A percentile compares a stretch with the other conserved stretches of the same genome.
Evolutionary conservation across 1,140 invertebrate species (phyloP).

Genomic region (Archegozetes longisetosus): DNA sequence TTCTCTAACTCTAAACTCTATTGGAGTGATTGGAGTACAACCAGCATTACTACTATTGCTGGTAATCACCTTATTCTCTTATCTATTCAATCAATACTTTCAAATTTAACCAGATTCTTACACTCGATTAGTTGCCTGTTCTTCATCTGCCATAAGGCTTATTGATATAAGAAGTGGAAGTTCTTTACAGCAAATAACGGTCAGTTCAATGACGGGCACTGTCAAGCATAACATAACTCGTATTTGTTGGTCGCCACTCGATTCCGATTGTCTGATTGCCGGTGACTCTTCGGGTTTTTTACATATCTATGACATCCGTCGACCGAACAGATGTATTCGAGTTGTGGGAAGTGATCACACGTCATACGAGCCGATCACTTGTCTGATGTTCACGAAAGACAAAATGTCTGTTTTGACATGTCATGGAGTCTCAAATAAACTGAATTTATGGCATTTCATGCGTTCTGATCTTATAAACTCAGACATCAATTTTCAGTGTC

Average conservation of each 20-base stretch:
- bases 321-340: background rate
- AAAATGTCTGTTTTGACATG: background rate
- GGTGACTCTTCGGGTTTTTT: constrained; percentile 9
- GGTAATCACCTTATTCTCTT: background rate
- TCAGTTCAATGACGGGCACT: background rate
- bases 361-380: background rate
- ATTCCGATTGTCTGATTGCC: constrained; percentile 8
- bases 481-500: background rate
- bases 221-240: constrained; percentile 4
- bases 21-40: constrained; percentile 6
- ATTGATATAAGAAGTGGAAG: constrained; percentile 8
- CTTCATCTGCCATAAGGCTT: constrained; percentile 4
- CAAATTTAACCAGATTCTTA: too few relatives aligned
- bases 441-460: constrained; percentile 5
- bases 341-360: background rate
- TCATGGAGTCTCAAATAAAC: background rate
- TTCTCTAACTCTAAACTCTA: background rate
- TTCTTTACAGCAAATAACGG: constrained; percentile 3
- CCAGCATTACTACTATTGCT: background rate
- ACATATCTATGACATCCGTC: constrained; percentile 8
- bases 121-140: background rate
- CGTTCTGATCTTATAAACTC: background rate
- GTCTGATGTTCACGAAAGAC: background rate
- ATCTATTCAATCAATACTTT: background rate
- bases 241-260: constrained; percentile 7